Conservation (phyloP, 1,140 invertebrate genomes). For the Ips nitidus region DNA sequence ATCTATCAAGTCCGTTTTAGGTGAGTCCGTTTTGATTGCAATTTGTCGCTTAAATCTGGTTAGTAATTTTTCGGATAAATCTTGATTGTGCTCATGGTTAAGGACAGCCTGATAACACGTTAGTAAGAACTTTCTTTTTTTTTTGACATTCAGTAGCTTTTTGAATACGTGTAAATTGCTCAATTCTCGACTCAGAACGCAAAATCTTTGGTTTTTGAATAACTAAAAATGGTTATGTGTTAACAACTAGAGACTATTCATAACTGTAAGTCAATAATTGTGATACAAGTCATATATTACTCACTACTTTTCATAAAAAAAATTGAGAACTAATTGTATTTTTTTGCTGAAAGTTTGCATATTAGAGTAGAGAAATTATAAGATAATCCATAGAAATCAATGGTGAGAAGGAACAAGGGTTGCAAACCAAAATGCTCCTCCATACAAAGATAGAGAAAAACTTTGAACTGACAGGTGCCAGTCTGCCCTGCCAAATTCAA, state of each 20-base stretch:
- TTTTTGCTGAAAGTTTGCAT: too few species aligned
- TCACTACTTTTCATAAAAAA: too few species aligned
- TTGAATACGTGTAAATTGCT: constrained; percentile 72
- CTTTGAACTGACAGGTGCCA: too few species aligned
- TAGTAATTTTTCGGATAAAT: constrained; percentile 58
- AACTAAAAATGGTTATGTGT: constrained; percentile 39
- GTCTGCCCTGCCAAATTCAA: too few species aligned
- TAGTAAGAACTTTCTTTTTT: constrained; percentile 66
- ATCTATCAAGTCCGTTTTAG: constrained; percentile 52
- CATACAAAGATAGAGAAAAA: too few species aligned
- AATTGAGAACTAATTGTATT: too few species aligned
- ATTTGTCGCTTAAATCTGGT: constrained; percentile 54
- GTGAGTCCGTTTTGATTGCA: constrained; percentile 37
- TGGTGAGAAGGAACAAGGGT: too few species aligned
- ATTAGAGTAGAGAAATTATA: too few species aligned
- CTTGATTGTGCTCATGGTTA: constrained; percentile 58
- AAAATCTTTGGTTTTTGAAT: constrained; percentile 41
- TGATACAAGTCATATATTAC: too few species aligned
- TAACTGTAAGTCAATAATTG: neutral
- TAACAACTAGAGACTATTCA: neutral
- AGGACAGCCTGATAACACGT: constrained; percentile 68
- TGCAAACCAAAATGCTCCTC: too few species aligned
- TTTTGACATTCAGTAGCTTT: constrained; percentile 69
- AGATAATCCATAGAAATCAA: too few species aligned
- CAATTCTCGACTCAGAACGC: constrained; percentile 60